Base-by-base conservation (phyloP, 2,797 vertebrate species). In the Characodon lateralis region DNA sequence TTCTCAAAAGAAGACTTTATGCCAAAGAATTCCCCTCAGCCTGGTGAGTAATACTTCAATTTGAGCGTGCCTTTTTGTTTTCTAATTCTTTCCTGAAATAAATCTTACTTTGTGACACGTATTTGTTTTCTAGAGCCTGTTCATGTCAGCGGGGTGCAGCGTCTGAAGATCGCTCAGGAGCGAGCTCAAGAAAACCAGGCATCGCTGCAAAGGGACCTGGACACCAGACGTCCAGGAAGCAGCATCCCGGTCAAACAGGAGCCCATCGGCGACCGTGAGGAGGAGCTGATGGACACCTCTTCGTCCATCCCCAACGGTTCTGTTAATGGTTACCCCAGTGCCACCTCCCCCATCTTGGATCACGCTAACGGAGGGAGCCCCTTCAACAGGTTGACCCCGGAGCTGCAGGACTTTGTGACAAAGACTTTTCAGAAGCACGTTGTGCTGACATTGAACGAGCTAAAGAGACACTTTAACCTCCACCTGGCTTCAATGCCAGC, bases 391-490 rank as follows among this genome's bases (percentile, higher is more conserved):
- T 73, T 92, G 9, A 88, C 92, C 2, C 94, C 83, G 2, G 97
- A 99, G 95, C 96, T 99, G 83, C 95, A 94, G 90, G 96, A 97
- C 28, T 99, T 99, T 91, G 96, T 99, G 89, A 91, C 63, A 0
- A 93, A 95, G 26, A 98, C 95, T 0, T 99, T 99, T 93, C 95
- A 93, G 92, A 98, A 96, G 93, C 97, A 99, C 77, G 96, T 96
- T 87, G 98, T 99, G 28, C 94, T 99, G 94, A 98, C 98, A 1
- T 93, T 99, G 92, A 98, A 96, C 0, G 98, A 99, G 93, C 96
- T 99, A 9, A 99, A 99, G 94, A 96, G 98, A 91, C 96, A 98
- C 82, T 96, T 99, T 87, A 97, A 98, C 94, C 97, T 99, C 81
- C 97, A 99, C 81, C 91, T 99, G 89, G 98, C 98, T 63, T 96